Evolutionary conservation across 1,140 invertebrate genomes (phyloP).

Genomic region (Coboldia fuscipes): DNA sequence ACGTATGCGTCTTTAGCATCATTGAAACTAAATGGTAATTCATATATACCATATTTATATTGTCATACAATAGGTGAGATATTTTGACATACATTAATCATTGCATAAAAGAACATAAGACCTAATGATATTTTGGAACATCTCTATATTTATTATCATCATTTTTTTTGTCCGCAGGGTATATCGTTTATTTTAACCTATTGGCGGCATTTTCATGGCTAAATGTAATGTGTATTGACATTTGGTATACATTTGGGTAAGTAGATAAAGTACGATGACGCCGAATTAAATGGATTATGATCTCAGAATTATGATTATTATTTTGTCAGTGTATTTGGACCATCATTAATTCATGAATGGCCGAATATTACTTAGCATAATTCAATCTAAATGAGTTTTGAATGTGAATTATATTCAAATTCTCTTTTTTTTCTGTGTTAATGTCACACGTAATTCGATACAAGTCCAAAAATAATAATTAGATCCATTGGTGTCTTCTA

Average conservation of each 20-base stretch:
- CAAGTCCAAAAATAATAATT: too few relatives aligned
- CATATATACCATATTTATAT: conserved; percentile 12
- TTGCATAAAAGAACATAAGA: neutral
- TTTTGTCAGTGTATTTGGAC: neutral
- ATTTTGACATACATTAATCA: neutral
- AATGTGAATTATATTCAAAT: neutral
- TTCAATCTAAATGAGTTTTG: neutral
- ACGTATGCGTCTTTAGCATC: conserved; percentile 33
- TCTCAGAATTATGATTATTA: neutral
- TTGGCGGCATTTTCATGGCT: conserved; percentile 77
- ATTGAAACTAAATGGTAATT: conserved; percentile 21
- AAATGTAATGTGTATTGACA: conserved; percentile 74
- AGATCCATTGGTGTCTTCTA: too few relatives aligned
- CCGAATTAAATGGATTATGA: neutral
- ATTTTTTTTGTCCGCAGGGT: conserved; percentile 31
- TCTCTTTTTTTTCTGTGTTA: too few relatives aligned
- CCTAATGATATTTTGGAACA: neutral
- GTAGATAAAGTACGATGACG: conserved; percentile 9
- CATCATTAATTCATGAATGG: neutral
- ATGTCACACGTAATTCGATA: too few relatives aligned
- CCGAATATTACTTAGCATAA: neutral
- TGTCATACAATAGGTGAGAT: conserved; percentile 11
- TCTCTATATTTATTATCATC: conserved; percentile 28
- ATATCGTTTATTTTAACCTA: conserved; percentile 52
- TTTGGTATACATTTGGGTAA: conserved; percentile 72